These are phyloP conservation scores for Selenia dentaria DNA, from an alignment of 2,888 invertebrate species.

Conservation along the genomic window DNA sequence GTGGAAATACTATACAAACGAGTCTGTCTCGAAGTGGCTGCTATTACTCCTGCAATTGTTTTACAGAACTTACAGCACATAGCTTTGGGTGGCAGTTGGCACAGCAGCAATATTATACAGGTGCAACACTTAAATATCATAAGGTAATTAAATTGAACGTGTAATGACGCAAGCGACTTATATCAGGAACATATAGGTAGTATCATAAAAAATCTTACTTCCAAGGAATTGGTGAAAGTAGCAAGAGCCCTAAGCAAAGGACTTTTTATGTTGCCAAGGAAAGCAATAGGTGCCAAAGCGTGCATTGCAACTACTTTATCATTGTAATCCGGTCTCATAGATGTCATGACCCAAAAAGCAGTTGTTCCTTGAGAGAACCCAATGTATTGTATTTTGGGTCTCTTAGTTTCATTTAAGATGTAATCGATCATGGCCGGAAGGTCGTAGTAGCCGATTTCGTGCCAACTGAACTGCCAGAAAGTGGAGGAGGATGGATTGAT, in stretches of 20 bases:
- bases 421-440: constrained; percentile 91
- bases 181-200: no score
- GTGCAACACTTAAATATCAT: no score
- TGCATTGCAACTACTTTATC: constrained; percentile 84
- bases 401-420: constrained; percentile 80
- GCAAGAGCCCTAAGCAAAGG: constrained; percentile 76
- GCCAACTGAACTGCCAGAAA: constrained; percentile 87
- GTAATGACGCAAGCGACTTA: no score
- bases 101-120: no score
- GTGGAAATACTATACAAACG: no score
- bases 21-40: no score
- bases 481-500: constrained; percentile 58
- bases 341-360: constrained; percentile 85
- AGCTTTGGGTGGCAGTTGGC: no score
- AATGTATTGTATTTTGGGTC: constrained; percentile 85
- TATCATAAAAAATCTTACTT: constrained; percentile 80
- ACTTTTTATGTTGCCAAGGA: constrained; percentile 72
- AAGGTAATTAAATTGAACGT: no score
- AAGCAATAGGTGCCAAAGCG: constrained; percentile 86
- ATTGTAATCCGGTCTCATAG: constrained; percentile 84
- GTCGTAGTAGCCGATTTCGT: constrained; percentile 91
- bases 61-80: no score
- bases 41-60: no score
- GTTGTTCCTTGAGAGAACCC: constrained; percentile 91
- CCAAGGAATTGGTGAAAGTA: constrained; percentile 70